Evolutionary conservation across 2,113 vertebrate species (phyloP).

Genomic region (Chrysochloris asiatica): DNA sequence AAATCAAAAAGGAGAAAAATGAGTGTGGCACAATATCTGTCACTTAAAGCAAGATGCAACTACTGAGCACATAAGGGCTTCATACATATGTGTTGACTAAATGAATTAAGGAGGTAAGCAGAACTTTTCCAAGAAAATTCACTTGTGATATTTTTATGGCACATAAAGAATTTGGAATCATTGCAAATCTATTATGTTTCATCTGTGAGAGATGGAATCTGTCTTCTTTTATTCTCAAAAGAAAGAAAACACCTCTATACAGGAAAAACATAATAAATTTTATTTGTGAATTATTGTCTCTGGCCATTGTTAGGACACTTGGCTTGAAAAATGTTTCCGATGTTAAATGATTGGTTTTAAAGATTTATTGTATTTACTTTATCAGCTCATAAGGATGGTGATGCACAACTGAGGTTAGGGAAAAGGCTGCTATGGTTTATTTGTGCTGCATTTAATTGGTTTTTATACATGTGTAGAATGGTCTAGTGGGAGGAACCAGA

Average conservation of each 20-base stretch:
- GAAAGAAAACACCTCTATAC: neutral
- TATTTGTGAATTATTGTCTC: constrained; percentile 41
- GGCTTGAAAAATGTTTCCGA: constrained; percentile 35
- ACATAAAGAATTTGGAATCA: neutral
- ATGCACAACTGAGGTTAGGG: neutral
- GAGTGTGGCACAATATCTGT: neutral
- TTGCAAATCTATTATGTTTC: neutral
- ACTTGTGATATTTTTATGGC: neutral
- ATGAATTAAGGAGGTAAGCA: neutral
- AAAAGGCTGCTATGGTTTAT: neutral
- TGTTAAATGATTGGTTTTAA: neutral
- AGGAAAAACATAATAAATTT: neutral
- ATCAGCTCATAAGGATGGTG: neutral
- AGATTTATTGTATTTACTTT: constrained; percentile 29
- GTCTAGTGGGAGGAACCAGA: neutral
- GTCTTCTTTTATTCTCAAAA: neutral
- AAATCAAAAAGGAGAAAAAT: neutral
- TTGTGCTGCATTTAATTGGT: neutral
- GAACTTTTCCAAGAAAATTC: constrained; percentile 12
- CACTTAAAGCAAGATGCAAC: neutral
- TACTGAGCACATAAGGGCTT: neutral
- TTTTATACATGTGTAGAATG: neutral
- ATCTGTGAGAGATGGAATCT: neutral
- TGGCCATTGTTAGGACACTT: neutral
- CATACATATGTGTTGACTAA: neutral